Base-by-base conservation (phyloP, 2,113 vertebrate genomes). In the Romanogobio albipinnatus region DNA sequence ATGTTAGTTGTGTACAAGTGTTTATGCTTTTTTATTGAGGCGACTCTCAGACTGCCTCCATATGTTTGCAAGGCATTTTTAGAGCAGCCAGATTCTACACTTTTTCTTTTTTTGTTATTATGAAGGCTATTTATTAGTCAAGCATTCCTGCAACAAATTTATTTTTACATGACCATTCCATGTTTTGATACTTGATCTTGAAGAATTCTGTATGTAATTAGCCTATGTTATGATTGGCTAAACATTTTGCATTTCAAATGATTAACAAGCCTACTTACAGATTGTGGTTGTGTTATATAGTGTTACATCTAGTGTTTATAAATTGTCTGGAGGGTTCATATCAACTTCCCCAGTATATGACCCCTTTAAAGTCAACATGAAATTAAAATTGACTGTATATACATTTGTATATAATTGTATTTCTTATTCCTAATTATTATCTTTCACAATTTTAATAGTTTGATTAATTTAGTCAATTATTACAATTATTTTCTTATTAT, bases 41-140 rank as follows among this genome's bases (percentile, higher is more conserved):
- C 5, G 36, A 56, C 8, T 33, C 24, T 76, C 47, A 76, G 47
- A 29, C 47, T 5, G n/a, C 26, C 24, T 49, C 53, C 29, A 39
- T 58, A n/a, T 77, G 75, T 58, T 77, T 77, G 5, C 53, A 59
- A 77, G 53, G 24, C 47, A 26, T 53, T 76, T 75, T 53, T 53
- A 33, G 51, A 76, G 15, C 17, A 49, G 66, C 19, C 19, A 70
- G 36, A 39, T 68, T 9, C 8, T 39, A 39, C 14, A 70, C 64
- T 4, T 10, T 15, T 15, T 0, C 3, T 51, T 51, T 36, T 5
- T 6, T 13, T 26, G 36, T 68, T 17, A 2, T 2, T 0, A 17
- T 36, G 17, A 39, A 39, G 9, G 22, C 9, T 1, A 24, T n/a
- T 61, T 24, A 4, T 61, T 61, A 11, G n/a, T 11, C n/a, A 61